Percentiles rank a stretch among this genome's conserved stretches.
These are phyloP conservation scores for Siniperca chuatsi DNA, from an alignment of 2,113 vertebrate genomes.

Conservation along the genomic window DNA sequence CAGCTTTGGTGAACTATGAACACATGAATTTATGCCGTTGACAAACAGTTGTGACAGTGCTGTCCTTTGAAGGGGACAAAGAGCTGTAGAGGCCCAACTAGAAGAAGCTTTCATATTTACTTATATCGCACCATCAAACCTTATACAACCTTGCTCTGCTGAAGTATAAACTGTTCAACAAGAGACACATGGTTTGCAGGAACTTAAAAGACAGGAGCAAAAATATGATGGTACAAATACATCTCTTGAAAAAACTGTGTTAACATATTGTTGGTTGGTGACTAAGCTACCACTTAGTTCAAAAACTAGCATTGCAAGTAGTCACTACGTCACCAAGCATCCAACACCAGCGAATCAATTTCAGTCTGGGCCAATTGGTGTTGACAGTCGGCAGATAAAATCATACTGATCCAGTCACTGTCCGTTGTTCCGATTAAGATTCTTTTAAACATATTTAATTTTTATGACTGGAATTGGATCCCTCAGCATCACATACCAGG, in stretches of 20 bases:
- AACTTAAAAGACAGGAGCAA: neutral
- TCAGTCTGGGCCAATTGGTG: neutral
- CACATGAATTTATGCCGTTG: neutral
- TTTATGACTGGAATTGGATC: no score
- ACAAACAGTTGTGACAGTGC: constrained; percentile 10
- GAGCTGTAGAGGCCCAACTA: constrained; percentile 19
- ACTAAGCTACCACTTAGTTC: neutral
- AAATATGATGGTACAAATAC: neutral
- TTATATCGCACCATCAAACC: neutral
- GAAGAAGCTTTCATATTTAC: neutral
- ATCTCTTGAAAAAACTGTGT: neutral
- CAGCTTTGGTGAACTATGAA: neutral
- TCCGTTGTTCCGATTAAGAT: neutral
- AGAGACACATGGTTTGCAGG: neutral
- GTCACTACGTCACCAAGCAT: neutral
- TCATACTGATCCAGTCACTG: neutral
- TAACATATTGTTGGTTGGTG: neutral
- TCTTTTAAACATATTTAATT: neutral
- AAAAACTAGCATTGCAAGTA: no score
- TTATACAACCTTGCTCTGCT: neutral
- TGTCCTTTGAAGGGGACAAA: constrained; percentile 11
- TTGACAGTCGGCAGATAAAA: neutral
- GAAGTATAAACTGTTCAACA: neutral
- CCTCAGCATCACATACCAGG: neutral
- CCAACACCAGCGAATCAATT: neutral